These are phyloP conservation scores for Montipora cactus DNA, from an alignment of 64 coral and sea anemone species.

Conservation along the genomic window DNA sequence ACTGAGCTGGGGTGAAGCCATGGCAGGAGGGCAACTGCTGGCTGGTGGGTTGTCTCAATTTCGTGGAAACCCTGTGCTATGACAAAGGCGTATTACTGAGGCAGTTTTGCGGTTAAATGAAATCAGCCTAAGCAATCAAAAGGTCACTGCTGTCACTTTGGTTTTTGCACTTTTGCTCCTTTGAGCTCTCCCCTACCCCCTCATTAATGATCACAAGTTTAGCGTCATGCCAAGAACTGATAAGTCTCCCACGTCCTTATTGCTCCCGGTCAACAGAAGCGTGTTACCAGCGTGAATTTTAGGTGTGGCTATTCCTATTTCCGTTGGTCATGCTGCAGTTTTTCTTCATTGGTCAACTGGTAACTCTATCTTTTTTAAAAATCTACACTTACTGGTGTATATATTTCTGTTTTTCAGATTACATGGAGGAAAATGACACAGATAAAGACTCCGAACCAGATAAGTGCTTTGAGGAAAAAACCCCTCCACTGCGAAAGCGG, in stretches of 20 bases:
- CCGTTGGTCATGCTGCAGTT: too few species aligned
- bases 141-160: neutral
- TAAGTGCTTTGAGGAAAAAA: conserved; percentile 18
- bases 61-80: neutral
- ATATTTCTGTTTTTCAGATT: neutral
- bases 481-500: neutral
- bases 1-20: too few species aligned
- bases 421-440: neutral
- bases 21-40: neutral
- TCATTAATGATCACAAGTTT: neutral
- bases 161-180: neutral
- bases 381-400: neutral
- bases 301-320: neutral
- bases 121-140: neutral
- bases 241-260: neutral
- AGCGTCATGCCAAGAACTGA: neutral
- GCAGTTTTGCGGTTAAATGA: neutral
- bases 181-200: neutral
- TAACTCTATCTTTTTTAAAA: too few species aligned
- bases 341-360: too few species aligned
- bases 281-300: neutral
- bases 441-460: neutral
- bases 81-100: neutral
- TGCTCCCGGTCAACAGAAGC: neutral
- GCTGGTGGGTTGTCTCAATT: neutral